A percentile compares a stretch with the other conserved stretches of the same genome.
phyloP scores from a whole-genome alignment of 2,113 vertebrate genomes.

The Tautogolabrus adspersus region DNA sequence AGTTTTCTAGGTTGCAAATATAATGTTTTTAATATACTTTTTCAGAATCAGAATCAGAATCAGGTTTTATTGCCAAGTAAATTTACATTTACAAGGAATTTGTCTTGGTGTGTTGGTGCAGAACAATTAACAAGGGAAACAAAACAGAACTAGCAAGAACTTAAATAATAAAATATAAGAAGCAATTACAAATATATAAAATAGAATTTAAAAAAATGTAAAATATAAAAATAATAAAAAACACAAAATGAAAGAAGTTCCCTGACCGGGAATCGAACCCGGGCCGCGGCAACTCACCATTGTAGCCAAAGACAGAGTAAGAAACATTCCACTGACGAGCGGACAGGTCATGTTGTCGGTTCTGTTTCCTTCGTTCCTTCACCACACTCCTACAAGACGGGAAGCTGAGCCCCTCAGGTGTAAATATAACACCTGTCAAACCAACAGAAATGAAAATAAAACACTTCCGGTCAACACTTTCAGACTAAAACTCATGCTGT shows the following conservation, averaged over 20 bases:
- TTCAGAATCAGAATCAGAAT: too few relatives aligned
- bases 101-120: too few relatives aligned
- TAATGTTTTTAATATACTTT: neutral
- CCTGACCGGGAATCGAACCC: conserved; percentile 75
- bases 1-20: too few relatives aligned
- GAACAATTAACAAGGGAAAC: too few relatives aligned
- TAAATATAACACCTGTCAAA: neutral
- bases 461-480: conserved; percentile 3
- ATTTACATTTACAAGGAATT: too few relatives aligned
- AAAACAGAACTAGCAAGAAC: too few relatives aligned
- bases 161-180: too few relatives aligned
- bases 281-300: conserved; percentile 73
- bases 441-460: accelerated
- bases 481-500: conserved; percentile 39
- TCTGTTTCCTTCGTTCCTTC: neutral
- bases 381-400: conserved; percentile 18
- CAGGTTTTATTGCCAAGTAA: too few relatives aligned
- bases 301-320: conserved; percentile 58
- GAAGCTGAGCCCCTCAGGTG: conserved; percentile 32
- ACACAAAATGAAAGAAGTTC: too few relatives aligned
- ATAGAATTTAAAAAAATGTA: too few relatives aligned
- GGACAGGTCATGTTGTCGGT: conserved; percentile 58
- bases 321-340: conserved; percentile 48
- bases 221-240: too few relatives aligned
- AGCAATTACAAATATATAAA: too few relatives aligned